phyloP scores from a whole-genome alignment of 1,140 invertebrate genomes.

The Drosophila ercepeae region DNA sequence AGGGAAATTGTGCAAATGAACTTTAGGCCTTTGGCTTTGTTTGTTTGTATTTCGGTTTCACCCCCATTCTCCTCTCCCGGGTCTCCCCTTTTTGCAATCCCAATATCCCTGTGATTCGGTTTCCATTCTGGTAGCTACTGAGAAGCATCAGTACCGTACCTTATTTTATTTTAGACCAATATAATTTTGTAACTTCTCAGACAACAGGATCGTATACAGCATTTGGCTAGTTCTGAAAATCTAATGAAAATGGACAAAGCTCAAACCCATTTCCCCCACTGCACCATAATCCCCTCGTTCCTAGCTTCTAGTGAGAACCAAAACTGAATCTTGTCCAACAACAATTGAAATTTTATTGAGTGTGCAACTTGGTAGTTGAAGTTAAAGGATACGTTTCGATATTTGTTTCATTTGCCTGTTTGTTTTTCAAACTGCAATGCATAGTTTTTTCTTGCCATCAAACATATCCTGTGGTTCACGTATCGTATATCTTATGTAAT shows the following conservation, averaged over 20 bases:
- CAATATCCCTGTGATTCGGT: constrained; percentile 13
- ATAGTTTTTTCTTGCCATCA: constrained; percentile 65
- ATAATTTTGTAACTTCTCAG: constrained; percentile 77
- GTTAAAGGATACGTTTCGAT: constrained; percentile 18
- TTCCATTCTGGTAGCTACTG: constrained; percentile 30
- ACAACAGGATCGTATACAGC: constrained; percentile 16
- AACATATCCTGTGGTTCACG: constrained; percentile 5
- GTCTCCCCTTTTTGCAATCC: not conserved
- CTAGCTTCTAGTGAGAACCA: constrained; percentile 7
- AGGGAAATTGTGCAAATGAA: constrained; percentile 78
- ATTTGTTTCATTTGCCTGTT: constrained; percentile 59
- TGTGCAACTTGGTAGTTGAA: constrained; percentile 5
- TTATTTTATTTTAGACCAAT: constrained; percentile 79
- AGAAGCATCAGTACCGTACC: constrained; percentile 42
- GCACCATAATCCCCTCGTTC: not conserved
- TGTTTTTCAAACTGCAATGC: constrained; percentile 65
- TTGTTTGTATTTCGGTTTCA: constrained; percentile 78
- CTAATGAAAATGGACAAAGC: constrained; percentile 68
- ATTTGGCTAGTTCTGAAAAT: constrained; percentile 50
- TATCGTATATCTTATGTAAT: constrained; percentile 73
- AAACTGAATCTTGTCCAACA: constrained; percentile 36
- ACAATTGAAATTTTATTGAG: constrained; percentile 73
- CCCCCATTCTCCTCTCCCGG: not conserved
- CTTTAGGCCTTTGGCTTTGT: constrained; percentile 80
- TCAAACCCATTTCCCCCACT: not conserved